phyloP scores from a whole-genome alignment of 2,113 vertebrate species.

The Pollachius pollachius region DNA sequence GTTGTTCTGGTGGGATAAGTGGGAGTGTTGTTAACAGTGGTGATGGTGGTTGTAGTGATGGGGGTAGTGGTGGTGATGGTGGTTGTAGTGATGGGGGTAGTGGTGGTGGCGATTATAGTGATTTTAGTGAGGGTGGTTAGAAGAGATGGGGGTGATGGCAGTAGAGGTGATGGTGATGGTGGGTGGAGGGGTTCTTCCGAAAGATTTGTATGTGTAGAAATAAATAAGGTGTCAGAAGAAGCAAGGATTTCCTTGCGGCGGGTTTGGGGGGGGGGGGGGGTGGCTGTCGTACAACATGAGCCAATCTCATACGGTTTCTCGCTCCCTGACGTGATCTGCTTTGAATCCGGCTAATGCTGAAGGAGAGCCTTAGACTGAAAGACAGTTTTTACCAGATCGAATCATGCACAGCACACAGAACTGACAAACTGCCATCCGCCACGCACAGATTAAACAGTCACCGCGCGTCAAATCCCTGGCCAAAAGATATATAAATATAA shows the following conservation, averaged over 20 bases:
- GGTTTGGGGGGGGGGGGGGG: conserved; percentile 35
- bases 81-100: too few species aligned
- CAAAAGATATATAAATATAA: too few species aligned
- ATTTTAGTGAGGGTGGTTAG: not conserved
- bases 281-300: conserved; percentile 65
- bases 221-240: conserved; percentile 79
- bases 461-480: not conserved
- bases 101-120: too few species aligned
- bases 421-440: conserved; percentile 69
- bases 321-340: conserved; percentile 75
- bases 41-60: too few species aligned
- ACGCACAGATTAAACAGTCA: conserved; percentile 58
- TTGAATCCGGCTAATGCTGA: conserved; percentile 74
- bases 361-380: conserved; percentile 69
- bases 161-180: conserved; percentile 10
- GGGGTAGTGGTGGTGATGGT: too few species aligned
- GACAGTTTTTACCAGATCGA: conserved; percentile 64
- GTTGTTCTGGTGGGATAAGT: too few species aligned
- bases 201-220: conserved; percentile 77
- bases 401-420: conserved; percentile 57
- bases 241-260: conserved; percentile 68
- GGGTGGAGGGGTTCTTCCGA: conserved; percentile 57
- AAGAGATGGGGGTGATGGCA: conserved; percentile 32
- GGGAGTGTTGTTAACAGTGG: too few species aligned
- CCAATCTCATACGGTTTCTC: conserved; percentile 78